These are phyloP conservation scores for Arvicanthis niloticus DNA, from an alignment of 2,113 vertebrate genomes.

Conservation along the genomic window DNA sequence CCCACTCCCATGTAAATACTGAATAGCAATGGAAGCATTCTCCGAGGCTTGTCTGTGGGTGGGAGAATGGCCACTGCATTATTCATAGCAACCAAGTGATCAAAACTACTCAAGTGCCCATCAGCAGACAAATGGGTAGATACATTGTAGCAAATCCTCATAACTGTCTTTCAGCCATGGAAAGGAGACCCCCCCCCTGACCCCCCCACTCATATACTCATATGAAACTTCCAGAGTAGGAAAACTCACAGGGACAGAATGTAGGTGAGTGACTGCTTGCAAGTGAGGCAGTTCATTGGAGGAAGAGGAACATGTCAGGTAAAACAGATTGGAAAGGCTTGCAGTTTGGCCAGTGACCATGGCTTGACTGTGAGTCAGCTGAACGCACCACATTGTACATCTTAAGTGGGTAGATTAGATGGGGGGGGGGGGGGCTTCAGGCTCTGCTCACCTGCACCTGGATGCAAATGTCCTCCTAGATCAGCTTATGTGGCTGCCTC, in stretches of 20 bases:
- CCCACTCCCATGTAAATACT: no score
- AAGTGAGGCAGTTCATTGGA: accelerated
- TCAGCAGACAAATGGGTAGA: neutral
- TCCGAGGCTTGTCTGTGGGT: neutral
- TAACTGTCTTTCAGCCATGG: neutral
- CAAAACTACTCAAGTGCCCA: neutral
- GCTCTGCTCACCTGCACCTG: neutral
- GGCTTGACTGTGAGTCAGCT: neutral
- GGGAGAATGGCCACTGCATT: neutral
- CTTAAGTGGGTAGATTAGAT: neutral
- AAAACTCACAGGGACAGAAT: neutral
- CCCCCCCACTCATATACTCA: no score
- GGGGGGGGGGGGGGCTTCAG: neutral
- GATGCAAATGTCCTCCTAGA: neutral
- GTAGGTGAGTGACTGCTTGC: neutral
- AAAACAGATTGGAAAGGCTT: neutral
- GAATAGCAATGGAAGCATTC: neutral
- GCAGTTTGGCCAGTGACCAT: neutral
- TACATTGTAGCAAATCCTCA: neutral
- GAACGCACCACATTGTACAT: neutral
- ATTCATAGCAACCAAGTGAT: neutral
- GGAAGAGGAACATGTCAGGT: neutral
- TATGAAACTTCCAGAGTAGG: neutral
- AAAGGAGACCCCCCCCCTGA: neutral
- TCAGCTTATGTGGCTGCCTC: neutral